Conservation (phyloP, 2,797 vertebrate genomes). For the Vespertilio murinus region DNA sequence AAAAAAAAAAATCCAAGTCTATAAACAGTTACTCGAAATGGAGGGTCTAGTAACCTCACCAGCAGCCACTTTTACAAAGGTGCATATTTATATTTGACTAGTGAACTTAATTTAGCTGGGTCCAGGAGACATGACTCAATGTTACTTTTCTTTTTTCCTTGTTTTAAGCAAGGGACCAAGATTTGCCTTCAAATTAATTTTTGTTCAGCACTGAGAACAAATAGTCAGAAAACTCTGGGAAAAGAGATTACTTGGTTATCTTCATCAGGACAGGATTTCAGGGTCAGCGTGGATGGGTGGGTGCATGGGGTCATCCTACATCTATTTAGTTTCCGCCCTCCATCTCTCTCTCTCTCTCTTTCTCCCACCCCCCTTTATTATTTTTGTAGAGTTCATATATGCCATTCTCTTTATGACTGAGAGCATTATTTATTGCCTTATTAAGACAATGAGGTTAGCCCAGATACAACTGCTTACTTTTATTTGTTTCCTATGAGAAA, state of each 20-base stretch:
- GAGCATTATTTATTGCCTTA: conserved; percentile 6
- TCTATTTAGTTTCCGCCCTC: neutral
- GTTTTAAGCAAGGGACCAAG: neutral
- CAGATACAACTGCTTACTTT: conserved; percentile 31
- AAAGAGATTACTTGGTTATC: neutral
- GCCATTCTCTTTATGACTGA: neutral
- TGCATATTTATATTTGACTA: neutral
- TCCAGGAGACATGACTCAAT: neutral
- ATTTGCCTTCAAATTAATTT: neutral
- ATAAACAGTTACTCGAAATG: neutral
- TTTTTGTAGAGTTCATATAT: neutral
- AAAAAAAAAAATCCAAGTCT: neutral
- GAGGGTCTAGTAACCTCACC: neutral
- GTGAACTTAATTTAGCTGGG: neutral
- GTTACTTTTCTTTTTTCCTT: neutral
- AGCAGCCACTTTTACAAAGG: neutral
- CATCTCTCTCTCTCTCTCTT: rapidly evolving
- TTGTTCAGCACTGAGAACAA: neutral
- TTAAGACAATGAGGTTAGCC: conserved; percentile 24
- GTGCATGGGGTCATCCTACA: rapidly evolving
- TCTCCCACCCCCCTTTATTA: neutral
- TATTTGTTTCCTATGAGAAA: conserved; percentile 66
- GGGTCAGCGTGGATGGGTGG: rapidly evolving
- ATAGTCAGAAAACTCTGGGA: neutral
- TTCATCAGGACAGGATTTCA: neutral